These are phyloP conservation scores for Protonemura montana DNA, from an alignment of 2,888 invertebrate species.

Conservation along the genomic window DNA sequence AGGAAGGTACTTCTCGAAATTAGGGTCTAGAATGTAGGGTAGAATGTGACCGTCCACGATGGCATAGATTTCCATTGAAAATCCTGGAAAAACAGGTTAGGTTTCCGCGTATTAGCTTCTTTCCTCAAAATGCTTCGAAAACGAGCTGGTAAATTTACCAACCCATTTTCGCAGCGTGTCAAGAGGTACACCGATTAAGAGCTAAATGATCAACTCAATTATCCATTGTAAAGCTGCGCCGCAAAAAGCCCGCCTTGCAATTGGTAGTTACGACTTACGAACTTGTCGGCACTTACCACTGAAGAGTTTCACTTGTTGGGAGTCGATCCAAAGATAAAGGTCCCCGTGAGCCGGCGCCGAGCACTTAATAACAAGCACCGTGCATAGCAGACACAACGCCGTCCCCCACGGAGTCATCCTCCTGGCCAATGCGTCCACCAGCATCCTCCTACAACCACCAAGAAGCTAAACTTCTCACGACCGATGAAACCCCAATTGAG, in stretches of 20 bases:
- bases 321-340: slow-evolving; percentile 88
- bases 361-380: slow-evolving; percentile 40
- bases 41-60: slow-evolving; percentile 87
- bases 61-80: slow-evolving; percentile 87
- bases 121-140: too few species aligned
- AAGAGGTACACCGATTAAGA: not conserved
- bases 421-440: slow-evolving; percentile 1
- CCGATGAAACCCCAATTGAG: not conserved
- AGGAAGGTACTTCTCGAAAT: slow-evolving; percentile 87
- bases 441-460: slow-evolving; percentile 51
- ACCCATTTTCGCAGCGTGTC: too few species aligned
- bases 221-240: not conserved
- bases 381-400: slow-evolving; percentile 23
- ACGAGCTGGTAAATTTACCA: too few species aligned
- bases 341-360: slow-evolving; percentile 60
- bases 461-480: not conserved
- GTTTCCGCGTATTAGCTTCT: not conserved
- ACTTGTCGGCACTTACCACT: slow-evolving; percentile 70
- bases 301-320: slow-evolving; percentile 89
- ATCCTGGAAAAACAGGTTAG: slow-evolving; percentile 65
- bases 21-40: slow-evolving; percentile 86
- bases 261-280: too few species aligned
- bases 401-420: slow-evolving; percentile 35
- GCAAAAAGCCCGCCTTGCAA: not conserved
- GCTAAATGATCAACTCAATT: not conserved